Conservation (phyloP, 2,797 vertebrate species). For the Trachops cirrhosus region DNA sequence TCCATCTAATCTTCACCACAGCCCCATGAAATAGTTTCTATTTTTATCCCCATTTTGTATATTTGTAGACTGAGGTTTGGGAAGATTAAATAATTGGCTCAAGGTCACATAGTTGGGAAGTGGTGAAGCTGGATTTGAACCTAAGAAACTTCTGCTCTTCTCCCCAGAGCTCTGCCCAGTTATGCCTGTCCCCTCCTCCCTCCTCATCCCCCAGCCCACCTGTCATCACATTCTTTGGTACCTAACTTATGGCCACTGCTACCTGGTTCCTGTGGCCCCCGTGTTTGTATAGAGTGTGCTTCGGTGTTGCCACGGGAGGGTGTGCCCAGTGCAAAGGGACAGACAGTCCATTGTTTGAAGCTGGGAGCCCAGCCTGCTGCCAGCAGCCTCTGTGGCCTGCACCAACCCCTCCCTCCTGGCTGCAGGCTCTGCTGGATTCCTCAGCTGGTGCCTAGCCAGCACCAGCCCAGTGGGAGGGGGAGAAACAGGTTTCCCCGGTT, state of each 20-base stretch:
- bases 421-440: constrained; percentile 63
- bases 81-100: constrained; percentile 9
- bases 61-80: background rate
- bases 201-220: no score
- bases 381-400: constrained; percentile 69
- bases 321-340: constrained; percentile 69
- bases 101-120: background rate
- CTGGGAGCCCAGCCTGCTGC: constrained; percentile 61
- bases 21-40: background rate
- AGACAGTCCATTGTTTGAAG: constrained; percentile 66
- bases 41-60: constrained; percentile 21
- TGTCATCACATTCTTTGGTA: background rate
- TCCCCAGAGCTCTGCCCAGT: background rate
- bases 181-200: background rate
- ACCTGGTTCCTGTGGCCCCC: constrained; percentile 42
- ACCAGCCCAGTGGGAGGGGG: constrained; percentile 56
- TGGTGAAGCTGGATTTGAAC: constrained; percentile 13
- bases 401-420: constrained; percentile 70
- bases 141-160: background rate
- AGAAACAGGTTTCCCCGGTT: constrained; percentile 76
- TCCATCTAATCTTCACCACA: background rate
- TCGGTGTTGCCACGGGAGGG: constrained; percentile 62
- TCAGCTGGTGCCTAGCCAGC: constrained; percentile 63
- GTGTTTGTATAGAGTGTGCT: constrained; percentile 57
- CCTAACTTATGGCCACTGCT: background rate